Percentiles rank a stretch among this genome's conserved stretches.
Conservation (phyloP, 2,888 invertebrate genomes). For the Nebria salina region DNA sequence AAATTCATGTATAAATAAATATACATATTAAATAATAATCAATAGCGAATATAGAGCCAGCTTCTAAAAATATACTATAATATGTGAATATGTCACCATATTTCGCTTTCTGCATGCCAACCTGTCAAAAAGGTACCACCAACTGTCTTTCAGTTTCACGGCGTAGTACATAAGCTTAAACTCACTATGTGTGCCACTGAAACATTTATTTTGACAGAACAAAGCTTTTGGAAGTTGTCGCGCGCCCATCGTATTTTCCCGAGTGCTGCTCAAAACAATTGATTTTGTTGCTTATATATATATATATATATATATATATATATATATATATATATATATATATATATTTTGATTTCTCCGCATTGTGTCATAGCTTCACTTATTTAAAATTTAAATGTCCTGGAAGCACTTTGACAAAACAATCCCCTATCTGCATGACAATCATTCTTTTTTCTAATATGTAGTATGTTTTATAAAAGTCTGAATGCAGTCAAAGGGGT, state of each 20-base stretch:
- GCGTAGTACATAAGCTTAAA: not conserved
- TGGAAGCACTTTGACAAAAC: no score
- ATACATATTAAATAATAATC: no score
- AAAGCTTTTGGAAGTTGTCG: conserved; percentile 1
- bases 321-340: no score
- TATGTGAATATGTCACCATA: not conserved
- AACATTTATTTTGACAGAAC: not conserved
- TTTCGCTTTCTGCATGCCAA: not conserved
- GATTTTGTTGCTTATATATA: conserved; percentile 1
- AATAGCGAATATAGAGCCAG: not conserved
- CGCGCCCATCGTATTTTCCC: not conserved
- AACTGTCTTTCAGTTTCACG: not conserved
- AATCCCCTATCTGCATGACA: no score
- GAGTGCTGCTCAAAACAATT: not conserved
- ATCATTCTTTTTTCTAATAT: no score
- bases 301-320: no score
- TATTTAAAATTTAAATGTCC: no score
- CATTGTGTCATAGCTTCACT: not conserved
- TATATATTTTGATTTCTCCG: not conserved
- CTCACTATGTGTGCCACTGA: not conserved
- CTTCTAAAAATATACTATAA: not conserved
- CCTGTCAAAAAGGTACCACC: not conserved
- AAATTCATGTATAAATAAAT: no score
- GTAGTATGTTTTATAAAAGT: no score
- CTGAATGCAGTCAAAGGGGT: no score